Conservation (phyloP, 1,140 invertebrate genomes). For the Dolichoris vasculosae region DNA sequence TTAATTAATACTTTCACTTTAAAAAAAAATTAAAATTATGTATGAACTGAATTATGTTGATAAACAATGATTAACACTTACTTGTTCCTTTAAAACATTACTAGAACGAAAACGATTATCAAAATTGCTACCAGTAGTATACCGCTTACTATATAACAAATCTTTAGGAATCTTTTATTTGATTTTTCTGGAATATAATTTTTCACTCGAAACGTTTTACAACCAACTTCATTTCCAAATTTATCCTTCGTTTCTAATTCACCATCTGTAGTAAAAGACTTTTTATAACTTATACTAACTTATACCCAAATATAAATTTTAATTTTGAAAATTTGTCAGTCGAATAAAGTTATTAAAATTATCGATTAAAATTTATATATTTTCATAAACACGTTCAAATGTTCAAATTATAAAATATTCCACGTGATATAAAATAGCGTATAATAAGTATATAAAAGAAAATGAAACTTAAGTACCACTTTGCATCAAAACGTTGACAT, state of each 20-base stretch:
- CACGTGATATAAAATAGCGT: neutral
- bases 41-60: no score
- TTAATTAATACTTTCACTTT: no score
- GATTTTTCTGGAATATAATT: conserved; percentile 1
- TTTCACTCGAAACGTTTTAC: neutral
- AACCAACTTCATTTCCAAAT: neutral
- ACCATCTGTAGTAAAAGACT: neutral
- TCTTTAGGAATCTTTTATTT: neutral
- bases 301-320: no score
- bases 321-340: no score
- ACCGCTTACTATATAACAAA: neutral
- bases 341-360: no score
- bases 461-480: neutral
- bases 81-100: neutral
- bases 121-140: neutral
- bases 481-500: neutral
- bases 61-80: neutral
- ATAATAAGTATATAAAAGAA: neutral
- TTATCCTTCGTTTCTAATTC: neutral
- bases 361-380: no score
- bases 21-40: no score
- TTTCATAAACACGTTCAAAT: no score
- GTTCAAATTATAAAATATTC: no score
- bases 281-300: no score
- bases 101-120: neutral